Conservation (phyloP, 2,113 vertebrate genomes). For the Caracal caracal region DNA sequence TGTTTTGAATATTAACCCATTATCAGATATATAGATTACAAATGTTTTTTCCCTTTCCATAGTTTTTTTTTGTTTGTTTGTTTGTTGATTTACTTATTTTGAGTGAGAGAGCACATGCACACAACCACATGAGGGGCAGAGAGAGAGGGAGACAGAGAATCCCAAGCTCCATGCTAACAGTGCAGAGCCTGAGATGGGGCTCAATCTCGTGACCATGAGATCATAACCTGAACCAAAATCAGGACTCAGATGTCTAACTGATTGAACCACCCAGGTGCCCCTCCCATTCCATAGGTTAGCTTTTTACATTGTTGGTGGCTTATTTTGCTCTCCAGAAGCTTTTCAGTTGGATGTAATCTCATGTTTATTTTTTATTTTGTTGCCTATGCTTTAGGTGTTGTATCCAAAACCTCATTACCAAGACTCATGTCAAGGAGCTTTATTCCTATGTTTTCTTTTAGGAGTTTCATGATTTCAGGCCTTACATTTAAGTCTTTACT, state of each 20-base stretch:
- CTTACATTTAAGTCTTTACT: background rate
- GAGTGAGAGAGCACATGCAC: no score
- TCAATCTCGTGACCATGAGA: no score
- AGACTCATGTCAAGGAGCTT: background rate
- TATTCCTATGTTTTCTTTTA: background rate
- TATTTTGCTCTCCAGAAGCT: background rate
- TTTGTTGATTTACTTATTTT: no score
- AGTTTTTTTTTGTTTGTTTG: background rate
- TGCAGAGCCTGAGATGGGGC: no score
- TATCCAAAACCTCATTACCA: background rate
- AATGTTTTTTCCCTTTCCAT: background rate
- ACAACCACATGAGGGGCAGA: no score
- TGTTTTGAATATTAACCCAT: background rate
- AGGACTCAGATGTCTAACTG: no score
- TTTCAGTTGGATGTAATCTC: background rate
- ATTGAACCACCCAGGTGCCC: no score
- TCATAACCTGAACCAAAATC: no score
- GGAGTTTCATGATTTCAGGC: background rate
- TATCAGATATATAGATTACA: background rate
- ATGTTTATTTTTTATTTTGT: background rate
- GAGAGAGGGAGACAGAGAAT: no score
- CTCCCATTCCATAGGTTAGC: background rate
- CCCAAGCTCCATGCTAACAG: no score
- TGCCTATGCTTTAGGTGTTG: background rate
- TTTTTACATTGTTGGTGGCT: background rate